Percentiles rank a stretch among this genome's conserved stretches.
phyloP scores from a whole-genome alignment of 2,113 vertebrate genomes.

The Micronycteris hirsuta region DNA sequence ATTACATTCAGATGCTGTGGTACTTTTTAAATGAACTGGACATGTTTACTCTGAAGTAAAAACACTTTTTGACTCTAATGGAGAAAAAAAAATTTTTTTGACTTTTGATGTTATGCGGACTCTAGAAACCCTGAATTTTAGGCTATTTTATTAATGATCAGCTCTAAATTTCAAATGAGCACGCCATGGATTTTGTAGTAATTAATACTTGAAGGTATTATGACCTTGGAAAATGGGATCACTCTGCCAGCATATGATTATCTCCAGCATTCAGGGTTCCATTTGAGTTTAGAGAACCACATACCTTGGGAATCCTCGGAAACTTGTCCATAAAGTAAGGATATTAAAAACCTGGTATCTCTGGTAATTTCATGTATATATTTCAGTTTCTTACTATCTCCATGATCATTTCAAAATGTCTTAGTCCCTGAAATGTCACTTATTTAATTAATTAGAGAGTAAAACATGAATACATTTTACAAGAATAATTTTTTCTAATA shows the following conservation, averaged over 20 bases:
- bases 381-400: not conserved
- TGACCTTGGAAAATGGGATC: not conserved
- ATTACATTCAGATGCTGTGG: not conserved
- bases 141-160: not conserved
- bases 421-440: not conserved
- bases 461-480: conserved; percentile 19
- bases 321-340: not conserved
- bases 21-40: not conserved
- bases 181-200: not conserved
- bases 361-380: not conserved
- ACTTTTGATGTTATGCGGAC: not conserved
- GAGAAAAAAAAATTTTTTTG: not conserved
- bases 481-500: not conserved
- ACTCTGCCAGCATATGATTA: not conserved
- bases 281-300: not conserved
- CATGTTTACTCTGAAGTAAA: not conserved
- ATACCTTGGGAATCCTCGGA: not conserved
- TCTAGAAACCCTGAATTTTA: not conserved
- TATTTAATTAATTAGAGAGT: not conserved
- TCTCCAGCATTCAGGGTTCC: not conserved
- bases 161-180: conserved; percentile 31
- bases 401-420: conserved; percentile 25
- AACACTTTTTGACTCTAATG: not conserved
- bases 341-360: not conserved
- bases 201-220: conserved; percentile 10